These are phyloP conservation scores for Alethe diademata DNA, from an alignment of 2,113 vertebrate genomes.

Conservation along the genomic window DNA sequence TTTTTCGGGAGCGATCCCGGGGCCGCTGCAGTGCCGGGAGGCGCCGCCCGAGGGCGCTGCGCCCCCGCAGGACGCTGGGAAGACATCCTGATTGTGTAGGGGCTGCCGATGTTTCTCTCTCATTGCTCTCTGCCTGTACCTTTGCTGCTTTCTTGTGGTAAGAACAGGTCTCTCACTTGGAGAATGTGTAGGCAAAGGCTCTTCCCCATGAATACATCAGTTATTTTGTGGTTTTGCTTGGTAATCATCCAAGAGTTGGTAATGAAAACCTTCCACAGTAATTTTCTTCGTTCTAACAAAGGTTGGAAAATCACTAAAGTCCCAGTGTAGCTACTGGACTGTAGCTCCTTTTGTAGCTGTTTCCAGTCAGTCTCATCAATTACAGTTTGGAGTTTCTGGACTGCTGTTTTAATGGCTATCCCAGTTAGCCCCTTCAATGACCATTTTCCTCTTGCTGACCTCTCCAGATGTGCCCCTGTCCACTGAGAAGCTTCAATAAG, in stretches of 20 bases:
- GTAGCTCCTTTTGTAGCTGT: not conserved
- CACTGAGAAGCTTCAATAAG: not conserved
- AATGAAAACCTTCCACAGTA: not conserved
- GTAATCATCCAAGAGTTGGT: not conserved
- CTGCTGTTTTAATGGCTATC: not conserved
- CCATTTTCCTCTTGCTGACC: not conserved
- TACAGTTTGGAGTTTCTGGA: not conserved
- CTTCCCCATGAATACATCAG: too few relatives aligned
- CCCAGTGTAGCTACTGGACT: not conserved
- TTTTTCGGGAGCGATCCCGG: not conserved
- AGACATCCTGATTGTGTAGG: fast-evolving
- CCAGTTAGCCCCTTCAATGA: not conserved
- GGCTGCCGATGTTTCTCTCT: not conserved
- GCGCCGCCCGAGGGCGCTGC: not conserved
- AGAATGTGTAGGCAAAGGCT: not conserved
- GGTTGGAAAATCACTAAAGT: not conserved
- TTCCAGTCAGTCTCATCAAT: not conserved
- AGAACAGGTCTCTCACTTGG: not conserved
- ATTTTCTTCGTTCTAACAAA: not conserved
- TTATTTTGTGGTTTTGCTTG: not conserved
- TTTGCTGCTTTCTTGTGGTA: not conserved
- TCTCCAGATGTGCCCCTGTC: not conserved
- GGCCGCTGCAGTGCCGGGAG: not conserved
- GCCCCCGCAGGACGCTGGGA: not conserved
- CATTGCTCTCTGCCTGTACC: not conserved